These are phyloP conservation scores for Xestia c-nigrum DNA, from an alignment of 2,888 invertebrate genomes.

Conservation along the genomic window DNA sequence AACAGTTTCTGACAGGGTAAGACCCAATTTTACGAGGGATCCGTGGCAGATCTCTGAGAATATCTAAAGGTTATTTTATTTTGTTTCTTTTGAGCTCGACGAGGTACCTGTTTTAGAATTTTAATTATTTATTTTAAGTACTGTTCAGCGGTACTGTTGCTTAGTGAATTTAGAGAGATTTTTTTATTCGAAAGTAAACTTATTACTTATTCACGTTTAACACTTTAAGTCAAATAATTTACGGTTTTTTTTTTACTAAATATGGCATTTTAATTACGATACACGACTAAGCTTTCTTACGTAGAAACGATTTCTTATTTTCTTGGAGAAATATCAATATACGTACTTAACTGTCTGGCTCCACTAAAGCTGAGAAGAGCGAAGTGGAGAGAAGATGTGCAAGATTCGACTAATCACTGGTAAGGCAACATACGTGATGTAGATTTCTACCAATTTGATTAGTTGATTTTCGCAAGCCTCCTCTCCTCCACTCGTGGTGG, in stretches of 20 bases:
- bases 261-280: background rate
- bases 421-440: background rate
- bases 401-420: background rate
- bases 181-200: background rate
- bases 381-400: background rate
- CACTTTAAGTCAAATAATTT: background rate
- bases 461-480: background rate
- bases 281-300: background rate
- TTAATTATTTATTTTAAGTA: slow-evolving; percentile 46
- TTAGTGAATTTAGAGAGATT: background rate
- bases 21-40: slow-evolving; percentile 61
- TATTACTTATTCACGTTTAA: slow-evolving; percentile 3
- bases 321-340: background rate
- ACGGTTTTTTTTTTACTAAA: background rate
- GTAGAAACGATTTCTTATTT: background rate
- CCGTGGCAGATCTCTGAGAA: slow-evolving; percentile 32
- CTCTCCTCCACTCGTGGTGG: background rate
- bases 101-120: slow-evolving; percentile 42
- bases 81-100: slow-evolving; percentile 37
- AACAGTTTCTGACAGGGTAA: slow-evolving; percentile 59
- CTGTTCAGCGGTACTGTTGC: slow-evolving; percentile 9
- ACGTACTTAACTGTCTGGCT: background rate
- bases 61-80: slow-evolving; percentile 45
- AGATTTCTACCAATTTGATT: background rate
- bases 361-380: background rate